Percentiles rank a stretch among this genome's conserved stretches.
Evolutionary conservation across 2,888 invertebrate genomes (phyloP).

Genomic region (Ditylenchus weischeri): DNA sequence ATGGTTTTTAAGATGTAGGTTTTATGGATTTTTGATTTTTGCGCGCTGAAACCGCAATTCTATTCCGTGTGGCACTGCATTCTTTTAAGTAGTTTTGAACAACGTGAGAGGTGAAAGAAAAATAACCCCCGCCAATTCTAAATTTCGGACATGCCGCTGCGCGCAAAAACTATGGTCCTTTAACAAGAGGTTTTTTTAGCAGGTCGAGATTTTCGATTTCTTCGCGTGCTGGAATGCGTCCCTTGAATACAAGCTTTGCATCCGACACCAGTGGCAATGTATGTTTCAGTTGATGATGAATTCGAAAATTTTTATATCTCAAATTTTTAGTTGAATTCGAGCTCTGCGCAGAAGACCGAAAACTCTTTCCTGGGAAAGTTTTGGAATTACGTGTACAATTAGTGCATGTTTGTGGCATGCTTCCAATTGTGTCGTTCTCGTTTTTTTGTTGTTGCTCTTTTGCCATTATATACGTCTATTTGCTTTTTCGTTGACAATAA

Average conservation of each 20-base stretch:
- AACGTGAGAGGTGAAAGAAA: no score
- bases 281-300: constrained; percentile 4
- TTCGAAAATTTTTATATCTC: constrained; percentile 3
- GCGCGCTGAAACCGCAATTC: no score
- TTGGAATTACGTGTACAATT: constrained; percentile 22
- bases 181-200: constrained; percentile 18
- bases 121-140: no score
- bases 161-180: no score
- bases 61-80: no score
- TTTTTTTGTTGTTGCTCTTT: no score
- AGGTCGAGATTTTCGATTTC: constrained; percentile 28
- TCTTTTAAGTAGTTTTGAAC: no score
- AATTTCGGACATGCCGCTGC: no score
- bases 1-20: no score
- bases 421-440: constrained; percentile 10
- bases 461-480: no score
- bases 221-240: constrained; percentile 47
- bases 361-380: constrained; percentile 25
- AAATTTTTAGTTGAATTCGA: constrained; percentile 23
- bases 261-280: constrained; percentile 22
- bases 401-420: not conserved
- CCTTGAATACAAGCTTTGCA: constrained; percentile 27
- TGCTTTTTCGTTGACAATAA: no score
- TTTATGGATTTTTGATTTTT: no score
- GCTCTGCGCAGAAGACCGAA: not conserved